These are phyloP conservation scores for Gallinago nigripennis DNA, from an alignment of 2,797 vertebrate species.

Conservation along the genomic window DNA sequence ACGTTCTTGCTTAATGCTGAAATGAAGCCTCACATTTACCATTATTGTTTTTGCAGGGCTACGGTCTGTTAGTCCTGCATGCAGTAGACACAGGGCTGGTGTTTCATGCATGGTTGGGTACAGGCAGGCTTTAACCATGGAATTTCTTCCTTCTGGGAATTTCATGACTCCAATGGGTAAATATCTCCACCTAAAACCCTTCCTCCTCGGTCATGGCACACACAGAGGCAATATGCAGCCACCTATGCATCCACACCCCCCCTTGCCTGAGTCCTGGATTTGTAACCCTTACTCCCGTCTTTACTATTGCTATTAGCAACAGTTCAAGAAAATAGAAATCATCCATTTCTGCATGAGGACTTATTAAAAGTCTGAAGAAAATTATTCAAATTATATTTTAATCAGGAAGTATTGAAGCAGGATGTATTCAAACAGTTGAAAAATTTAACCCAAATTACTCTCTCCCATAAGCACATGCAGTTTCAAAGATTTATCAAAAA, in stretches of 20 bases:
- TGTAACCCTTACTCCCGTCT: neutral
- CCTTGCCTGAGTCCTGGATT: no score
- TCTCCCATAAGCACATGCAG: neutral
- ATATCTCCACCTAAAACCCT: neutral
- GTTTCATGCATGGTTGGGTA: neutral
- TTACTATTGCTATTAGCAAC: neutral
- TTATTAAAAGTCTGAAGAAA: neutral
- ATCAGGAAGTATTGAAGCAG: neutral
- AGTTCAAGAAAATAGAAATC: neutral
- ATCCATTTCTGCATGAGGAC: neutral
- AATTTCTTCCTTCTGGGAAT: neutral
- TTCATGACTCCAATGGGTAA: neutral
- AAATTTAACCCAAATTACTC: neutral
- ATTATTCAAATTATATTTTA: neutral
- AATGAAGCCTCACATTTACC: neutral
- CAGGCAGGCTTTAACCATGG: neutral
- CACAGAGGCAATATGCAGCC: neutral
- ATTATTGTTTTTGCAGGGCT: neutral
- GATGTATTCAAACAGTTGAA: neutral
- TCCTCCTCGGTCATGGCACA: neutral
- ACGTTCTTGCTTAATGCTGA: neutral
- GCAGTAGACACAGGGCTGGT: neutral
- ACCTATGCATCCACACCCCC: neutral
- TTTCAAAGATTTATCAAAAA: neutral
- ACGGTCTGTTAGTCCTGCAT: neutral